Evolutionary conservation across 2,113 vertebrate species (phyloP), one percentile per base, ranked within the genome.

Genomic region (Hippoglossus stenolepis): DNA sequence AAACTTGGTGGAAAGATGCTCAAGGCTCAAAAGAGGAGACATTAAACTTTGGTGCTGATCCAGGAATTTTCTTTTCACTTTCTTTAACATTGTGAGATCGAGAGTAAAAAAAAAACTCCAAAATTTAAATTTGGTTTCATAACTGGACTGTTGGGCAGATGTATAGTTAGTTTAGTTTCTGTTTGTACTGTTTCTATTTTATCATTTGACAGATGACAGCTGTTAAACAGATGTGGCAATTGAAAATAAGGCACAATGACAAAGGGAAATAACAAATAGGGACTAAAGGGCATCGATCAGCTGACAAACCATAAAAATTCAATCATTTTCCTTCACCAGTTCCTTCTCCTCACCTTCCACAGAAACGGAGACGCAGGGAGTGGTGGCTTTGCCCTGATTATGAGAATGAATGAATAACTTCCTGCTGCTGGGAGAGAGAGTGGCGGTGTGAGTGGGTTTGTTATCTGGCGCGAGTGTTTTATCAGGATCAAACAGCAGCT

Each of bases 391-490:
- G 62, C 38, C 71, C 76, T 64, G 74, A 83, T 87, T 87, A 82
- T 82, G 67, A 80, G 77, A 82, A 87, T 91, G 87, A 92, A 90
- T 89, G 88, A 90, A 86, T 91, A 92, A 91, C 89, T 92, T 93
- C 89, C 89, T 86, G 75, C 75, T 59, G 75, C 69, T 53, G 61
- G 58, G 17, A 53, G 51, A n/a, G 51, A 40, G 59, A 18, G 78
- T 68, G 83, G 63, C 83, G 75, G 87, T 83, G 68, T 68, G 21
- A 56, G 80, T 79, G 80, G 68, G 43, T 58, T 12, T 58, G 80
- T 90, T 92, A 91, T 93, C 91, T 85, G 53, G 40, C 75, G 21
- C 4, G 57, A 58, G 77, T 74, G 80, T 69, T 86, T 92, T 92
- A 92, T 93, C 91, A 21, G 87, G 92, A 91, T 93, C 89, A 93